Conservation (phyloP, 1,140 invertebrate genomes). For the roundworm (Caenorhabditis elegans) region WBcel235 BX284602.5:10466501-10467000, state of each 20-base stretch:
- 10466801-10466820: slow-evolving; percentile 9
- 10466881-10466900: slow-evolving; percentile 16
- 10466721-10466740: too few relatives aligned
- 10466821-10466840: slow-evolving; percentile 19
- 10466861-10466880: not conserved
- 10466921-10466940: slow-evolving; percentile 13
- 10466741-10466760: too few relatives aligned
- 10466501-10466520: too few relatives aligned
- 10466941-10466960: not conserved
- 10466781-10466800: not conserved
- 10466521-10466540: too few relatives aligned
- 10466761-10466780: too few relatives aligned
- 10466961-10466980: not conserved
- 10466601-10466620: too few relatives aligned
- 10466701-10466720: too few relatives aligned
- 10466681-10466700: not conserved
- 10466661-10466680: not conserved
- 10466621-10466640: not conserved
- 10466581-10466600: too few relatives aligned
- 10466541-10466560: too few relatives aligned
- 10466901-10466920: not conserved
- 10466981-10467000: slow-evolving; percentile 59
- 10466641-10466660: slow-evolving; percentile 14
- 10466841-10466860: not conserved
- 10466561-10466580: too few relatives aligned